phyloP scores from a whole-genome alignment of 1,140 invertebrate species.

The Teleogryllus occipitalis region DNA sequence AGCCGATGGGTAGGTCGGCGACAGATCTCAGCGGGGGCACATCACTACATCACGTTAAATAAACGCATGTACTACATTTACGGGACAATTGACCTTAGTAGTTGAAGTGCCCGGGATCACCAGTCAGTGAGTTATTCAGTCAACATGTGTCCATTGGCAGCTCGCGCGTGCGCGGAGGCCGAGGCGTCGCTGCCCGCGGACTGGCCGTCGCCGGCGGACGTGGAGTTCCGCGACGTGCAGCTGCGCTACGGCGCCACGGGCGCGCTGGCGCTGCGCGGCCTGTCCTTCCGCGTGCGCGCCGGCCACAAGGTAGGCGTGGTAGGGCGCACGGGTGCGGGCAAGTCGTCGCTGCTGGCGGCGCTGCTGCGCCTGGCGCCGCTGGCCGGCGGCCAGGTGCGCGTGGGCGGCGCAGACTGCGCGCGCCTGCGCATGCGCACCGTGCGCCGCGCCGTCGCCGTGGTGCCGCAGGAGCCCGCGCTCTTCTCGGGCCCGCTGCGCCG shows the following conservation, averaged over 20 bases:
- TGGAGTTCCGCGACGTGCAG: background rate
- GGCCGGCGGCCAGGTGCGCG: conserved; percentile 27
- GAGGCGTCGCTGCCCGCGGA: conserved; percentile 21
- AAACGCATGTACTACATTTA: no score
- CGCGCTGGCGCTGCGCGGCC: background rate
- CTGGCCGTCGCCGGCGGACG: background rate
- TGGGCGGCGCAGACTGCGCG: background rate
- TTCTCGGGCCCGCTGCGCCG: conserved; percentile 78
- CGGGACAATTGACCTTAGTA: no score
- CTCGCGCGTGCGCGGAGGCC: conserved; percentile 36
- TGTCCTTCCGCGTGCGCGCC: background rate
- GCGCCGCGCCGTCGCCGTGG: background rate
- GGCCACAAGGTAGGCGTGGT: conserved; percentile 38
- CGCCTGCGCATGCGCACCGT: background rate
- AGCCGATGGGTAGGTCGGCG: no score
- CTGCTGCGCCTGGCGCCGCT: conserved; percentile 45
- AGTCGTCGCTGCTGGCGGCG: conserved; percentile 42
- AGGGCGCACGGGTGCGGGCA: conserved; percentile 49
- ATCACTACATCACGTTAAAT: no score
- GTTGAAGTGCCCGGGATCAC: no score
- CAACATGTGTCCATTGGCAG: conserved; percentile 32
- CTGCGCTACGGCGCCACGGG: background rate
- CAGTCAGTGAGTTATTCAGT: no score
- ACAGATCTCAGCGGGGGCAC: no score
- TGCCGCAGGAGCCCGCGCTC: conserved; percentile 65